A percentile compares a stretch with the other conserved stretches of the same genome.
Conservation (phyloP, 1,140 invertebrate genomes). For the Drosophila paulistorum region DNA sequence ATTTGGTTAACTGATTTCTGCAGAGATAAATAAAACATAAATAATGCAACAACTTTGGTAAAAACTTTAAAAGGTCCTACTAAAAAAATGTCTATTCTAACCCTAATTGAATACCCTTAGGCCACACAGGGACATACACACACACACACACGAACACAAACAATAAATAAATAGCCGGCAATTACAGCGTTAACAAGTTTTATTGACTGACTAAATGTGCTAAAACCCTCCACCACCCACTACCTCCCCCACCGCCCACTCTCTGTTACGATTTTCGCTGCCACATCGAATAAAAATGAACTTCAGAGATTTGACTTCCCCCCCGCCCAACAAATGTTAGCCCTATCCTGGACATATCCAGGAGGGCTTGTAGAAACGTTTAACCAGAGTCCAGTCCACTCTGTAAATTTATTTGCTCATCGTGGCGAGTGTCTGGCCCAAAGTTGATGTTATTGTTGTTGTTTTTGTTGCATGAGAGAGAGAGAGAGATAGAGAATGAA, state of each 20-base stretch:
- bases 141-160: slow-evolving; percentile 31
- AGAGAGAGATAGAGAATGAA: slow-evolving; percentile 3
- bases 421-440: slow-evolving; percentile 72
- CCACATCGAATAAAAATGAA: slow-evolving; percentile 32
- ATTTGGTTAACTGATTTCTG: not conserved
- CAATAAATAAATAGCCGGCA: slow-evolving; percentile 75
- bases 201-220: slow-evolving; percentile 81
- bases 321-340: not conserved
- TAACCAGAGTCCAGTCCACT: slow-evolving; percentile 52
- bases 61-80: not conserved
- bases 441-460: slow-evolving; percentile 54
- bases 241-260: slow-evolving; percentile 9
- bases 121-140: slow-evolving; percentile 42
- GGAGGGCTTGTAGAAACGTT: slow-evolving; percentile 78
- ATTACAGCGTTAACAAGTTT: slow-evolving; percentile 81
- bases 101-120: slow-evolving; percentile 17
- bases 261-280: not conserved
- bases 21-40: not conserved
- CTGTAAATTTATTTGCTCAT: slow-evolving; percentile 75
- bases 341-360: slow-evolving; percentile 62
- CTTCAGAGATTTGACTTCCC: slow-evolving; percentile 40
- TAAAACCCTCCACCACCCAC: slow-evolving; percentile 23
- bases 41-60: not conserved
- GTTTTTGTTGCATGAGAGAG: slow-evolving; percentile 34
- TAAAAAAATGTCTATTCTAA: not conserved